Evolutionary conservation across 2,888 invertebrate species (phyloP).

Genomic region (Flexamia atlantica): DNA sequence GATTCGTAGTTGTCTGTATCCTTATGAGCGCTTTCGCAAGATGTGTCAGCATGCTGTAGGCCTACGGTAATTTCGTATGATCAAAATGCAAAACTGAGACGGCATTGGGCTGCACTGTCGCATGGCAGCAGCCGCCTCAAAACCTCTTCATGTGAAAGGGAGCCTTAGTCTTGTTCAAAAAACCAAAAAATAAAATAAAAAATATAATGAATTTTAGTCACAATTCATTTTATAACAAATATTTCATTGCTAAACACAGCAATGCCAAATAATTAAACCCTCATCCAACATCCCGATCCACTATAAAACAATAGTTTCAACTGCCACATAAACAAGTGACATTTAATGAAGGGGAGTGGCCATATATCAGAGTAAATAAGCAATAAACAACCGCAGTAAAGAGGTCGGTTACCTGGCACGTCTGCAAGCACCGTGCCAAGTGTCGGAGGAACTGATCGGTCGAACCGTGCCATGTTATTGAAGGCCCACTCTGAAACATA

Average conservation of each 20-base stretch:
- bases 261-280: background rate
- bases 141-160: too few relatives aligned
- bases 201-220: too few relatives aligned
- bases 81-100: too few relatives aligned
- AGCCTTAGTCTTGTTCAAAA: too few relatives aligned
- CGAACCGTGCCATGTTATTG: constrained; percentile 36
- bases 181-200: too few relatives aligned
- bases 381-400: constrained; percentile 30
- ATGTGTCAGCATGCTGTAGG: too few relatives aligned
- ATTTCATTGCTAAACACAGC: background rate
- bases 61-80: too few relatives aligned
- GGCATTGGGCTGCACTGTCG: too few relatives aligned
- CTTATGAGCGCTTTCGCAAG: too few relatives aligned
- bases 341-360: constrained; percentile 10
- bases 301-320: background rate
- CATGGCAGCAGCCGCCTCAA: too few relatives aligned
- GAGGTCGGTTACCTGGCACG: constrained; percentile 28
- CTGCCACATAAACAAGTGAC: constrained; percentile 12
- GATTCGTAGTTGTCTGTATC: too few relatives aligned
- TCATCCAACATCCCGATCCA: background rate
- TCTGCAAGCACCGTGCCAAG: constrained; percentile 16
- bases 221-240: background rate
- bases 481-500: constrained; percentile 19
- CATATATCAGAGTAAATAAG: constrained; percentile 5
- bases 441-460: constrained; percentile 43